Base-by-base conservation (phyloP, 64 coral and sea anemone species). In the Pocillopora damicornis region DNA sequence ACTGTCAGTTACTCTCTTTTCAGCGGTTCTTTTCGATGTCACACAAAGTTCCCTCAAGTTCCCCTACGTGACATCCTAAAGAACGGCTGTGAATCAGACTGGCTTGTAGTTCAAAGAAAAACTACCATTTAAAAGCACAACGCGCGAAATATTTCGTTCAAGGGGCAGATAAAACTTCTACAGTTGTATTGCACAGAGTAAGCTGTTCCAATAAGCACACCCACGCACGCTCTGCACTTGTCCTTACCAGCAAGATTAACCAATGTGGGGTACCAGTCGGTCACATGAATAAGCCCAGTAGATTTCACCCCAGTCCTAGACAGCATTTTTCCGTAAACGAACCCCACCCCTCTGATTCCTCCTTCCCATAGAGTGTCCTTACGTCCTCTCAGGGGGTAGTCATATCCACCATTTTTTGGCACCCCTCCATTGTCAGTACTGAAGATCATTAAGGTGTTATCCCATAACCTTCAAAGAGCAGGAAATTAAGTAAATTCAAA, bases 291-390 rank as follows among this genome's bases (percentile, higher is more conserved):
- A 5, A 97, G 66, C 51, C 78, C 88, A 12, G 65, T 69, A 79
- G 88, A 93, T 9, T 90, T 90, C 34, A 87, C 88, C 15, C 94
- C 94, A 17, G n/a, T 83, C 16, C 83, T 86, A 14, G 75, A 75
- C 22, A 98, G 77, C 9, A 79, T 61, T 15, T 87, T 58, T 16
- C 95, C 89, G 91, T 93, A 88, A 74, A 98, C 95, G 68, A 98
- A 98, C 5, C 88, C 91, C 26, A 91, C 95, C 34, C 91, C 95
- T 36, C 95, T 72, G 59, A 98, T 75, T 45, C 95, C 95, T 64
- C 95, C 95, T 57, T 98, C 95, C 95, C 95, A 98, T 11, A 98
- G 79, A 22, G 95, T 93, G 15, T 91, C 91, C 74, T 98, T 98
- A 4, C 81, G 75, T 12, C 95, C 95, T 73, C 95, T 79, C 80